Percentiles rank a stretch among this genome's conserved stretches.
phyloP scores from a whole-genome alignment of 1,140 invertebrate species.

The Matsumurasca onukii region DNA sequence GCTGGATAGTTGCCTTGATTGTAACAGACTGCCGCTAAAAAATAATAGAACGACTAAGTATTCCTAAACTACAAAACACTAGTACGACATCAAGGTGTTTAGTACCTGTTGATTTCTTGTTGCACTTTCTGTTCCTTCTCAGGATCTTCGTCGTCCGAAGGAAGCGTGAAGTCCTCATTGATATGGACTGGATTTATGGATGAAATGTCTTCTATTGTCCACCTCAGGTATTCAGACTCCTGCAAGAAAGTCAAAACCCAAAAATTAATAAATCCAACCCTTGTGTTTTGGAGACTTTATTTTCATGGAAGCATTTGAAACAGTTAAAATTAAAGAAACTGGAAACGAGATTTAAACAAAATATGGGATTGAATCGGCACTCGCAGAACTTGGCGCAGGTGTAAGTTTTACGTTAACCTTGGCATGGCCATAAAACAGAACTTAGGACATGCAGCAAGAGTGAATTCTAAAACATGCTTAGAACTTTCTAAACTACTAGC shows the following conservation, averaged over 20 bases:
- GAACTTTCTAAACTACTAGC: too few relatives aligned
- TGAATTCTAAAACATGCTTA: background rate
- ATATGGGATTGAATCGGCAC: background rate
- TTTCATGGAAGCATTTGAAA: background rate
- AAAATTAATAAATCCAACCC: background rate
- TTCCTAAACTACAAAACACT: too few relatives aligned
- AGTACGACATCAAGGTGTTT: background rate
- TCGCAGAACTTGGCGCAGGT: background rate
- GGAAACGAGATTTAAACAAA: background rate
- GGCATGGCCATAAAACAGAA: background rate
- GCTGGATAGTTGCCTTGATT: too few relatives aligned
- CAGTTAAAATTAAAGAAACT: background rate
- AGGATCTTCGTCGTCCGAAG: conserved; percentile 16
- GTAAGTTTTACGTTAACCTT: background rate
- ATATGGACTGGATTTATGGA: conserved; percentile 18
- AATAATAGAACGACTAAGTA: too few relatives aligned
- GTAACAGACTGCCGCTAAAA: too few relatives aligned
- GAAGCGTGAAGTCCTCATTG: conserved; percentile 9
- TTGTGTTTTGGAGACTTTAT: background rate
- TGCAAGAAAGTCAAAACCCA: background rate
- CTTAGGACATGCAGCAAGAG: background rate
- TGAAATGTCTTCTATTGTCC: conserved; percentile 19
- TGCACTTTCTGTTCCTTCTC: conserved; percentile 6
- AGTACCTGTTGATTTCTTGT: conserved; percentile 15
- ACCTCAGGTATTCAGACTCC: conserved; percentile 7